Evolutionary conservation across 2,113 vertebrate genomes (phyloP).

Genomic region (Hymenochirus boettgeri): DNA sequence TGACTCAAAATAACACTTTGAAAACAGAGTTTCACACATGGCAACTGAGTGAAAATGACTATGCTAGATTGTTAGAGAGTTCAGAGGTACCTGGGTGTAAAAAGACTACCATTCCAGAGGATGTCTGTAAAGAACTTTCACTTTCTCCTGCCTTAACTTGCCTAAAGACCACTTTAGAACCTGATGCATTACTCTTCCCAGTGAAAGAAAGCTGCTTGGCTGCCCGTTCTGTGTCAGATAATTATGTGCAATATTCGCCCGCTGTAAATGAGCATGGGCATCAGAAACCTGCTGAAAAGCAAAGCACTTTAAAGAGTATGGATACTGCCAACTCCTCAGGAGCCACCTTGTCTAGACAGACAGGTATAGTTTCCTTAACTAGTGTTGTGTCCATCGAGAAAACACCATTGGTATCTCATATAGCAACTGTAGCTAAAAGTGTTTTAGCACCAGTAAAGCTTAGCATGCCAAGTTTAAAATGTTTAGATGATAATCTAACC

Average conservation of each 20-base stretch:
- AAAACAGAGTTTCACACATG: conserved; percentile 32
- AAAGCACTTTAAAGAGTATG: conserved; percentile 60
- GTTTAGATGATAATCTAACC: conserved; percentile 52
- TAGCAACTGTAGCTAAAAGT: conserved; percentile 63
- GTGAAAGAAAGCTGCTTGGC: background rate
- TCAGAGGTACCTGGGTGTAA: conserved; percentile 29
- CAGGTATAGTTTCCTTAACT: background rate
- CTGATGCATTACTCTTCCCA: accelerated
- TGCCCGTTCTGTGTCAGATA: background rate
- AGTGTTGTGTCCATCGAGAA: conserved; percentile 41
- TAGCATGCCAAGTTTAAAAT: conserved; percentile 51
- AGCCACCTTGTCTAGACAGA: conserved; percentile 38
- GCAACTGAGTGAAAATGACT: conserved; percentile 23
- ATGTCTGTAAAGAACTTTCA: conserved; percentile 38
- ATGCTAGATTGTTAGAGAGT: conserved; percentile 1
- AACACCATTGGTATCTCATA: conserved; percentile 50
- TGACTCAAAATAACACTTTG: background rate
- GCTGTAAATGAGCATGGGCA: accelerated
- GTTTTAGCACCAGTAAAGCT: conserved; percentile 69
- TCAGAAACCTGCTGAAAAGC: conserved; percentile 42
- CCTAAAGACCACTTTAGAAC: background rate
- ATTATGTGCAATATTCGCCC: conserved; percentile 30
- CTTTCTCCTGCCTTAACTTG: conserved; percentile 35
- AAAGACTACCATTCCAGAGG: conserved; percentile 44
- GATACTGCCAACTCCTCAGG: conserved; percentile 57